These are phyloP conservation scores for Beris chalybata DNA, from an alignment of 2,888 invertebrate species.

Conservation along the genomic window DNA sequence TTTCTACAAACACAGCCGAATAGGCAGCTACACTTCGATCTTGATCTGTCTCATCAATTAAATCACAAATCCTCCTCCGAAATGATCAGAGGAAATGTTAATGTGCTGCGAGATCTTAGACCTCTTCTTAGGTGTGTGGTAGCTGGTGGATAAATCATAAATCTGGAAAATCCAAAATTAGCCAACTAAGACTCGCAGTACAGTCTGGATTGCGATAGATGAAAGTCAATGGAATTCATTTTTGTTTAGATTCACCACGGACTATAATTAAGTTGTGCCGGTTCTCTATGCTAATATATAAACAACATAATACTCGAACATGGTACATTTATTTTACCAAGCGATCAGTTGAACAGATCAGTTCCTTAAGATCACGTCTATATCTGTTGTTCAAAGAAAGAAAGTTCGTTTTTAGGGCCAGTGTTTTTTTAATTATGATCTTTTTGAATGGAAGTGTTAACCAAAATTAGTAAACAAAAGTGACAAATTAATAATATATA, in stretches of 20 bases:
- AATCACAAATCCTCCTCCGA: not conserved
- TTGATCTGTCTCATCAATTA: conserved; percentile 20
- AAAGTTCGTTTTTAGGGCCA: no score
- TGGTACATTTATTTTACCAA: not conserved
- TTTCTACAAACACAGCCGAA: no score
- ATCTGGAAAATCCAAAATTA: conserved; percentile 16
- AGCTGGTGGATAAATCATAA: not conserved
- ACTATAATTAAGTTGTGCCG: conserved; percentile 14
- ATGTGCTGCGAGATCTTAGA: conserved; percentile 7
- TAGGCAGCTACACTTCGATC: no score
- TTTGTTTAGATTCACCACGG: conserved; percentile 10
- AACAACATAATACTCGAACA: conserved; percentile 9
- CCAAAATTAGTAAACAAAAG: no score
- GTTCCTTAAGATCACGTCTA: not conserved
- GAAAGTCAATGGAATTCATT: conserved; percentile 21
- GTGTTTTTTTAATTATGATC: no score
- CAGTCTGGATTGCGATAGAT: not conserved
- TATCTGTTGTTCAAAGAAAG: no score
- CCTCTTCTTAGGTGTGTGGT: not conserved
- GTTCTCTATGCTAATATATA: conserved; percentile 2
- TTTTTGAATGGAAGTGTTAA: no score
- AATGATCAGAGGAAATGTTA: conserved; percentile 2
- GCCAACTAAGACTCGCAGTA: not conserved
- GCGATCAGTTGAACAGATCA: conserved; percentile 8
- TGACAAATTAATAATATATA: no score